Base-by-base conservation (phyloP, 2,888 invertebrate species). In the Marasmarcha lunaedactyla region DNA sequence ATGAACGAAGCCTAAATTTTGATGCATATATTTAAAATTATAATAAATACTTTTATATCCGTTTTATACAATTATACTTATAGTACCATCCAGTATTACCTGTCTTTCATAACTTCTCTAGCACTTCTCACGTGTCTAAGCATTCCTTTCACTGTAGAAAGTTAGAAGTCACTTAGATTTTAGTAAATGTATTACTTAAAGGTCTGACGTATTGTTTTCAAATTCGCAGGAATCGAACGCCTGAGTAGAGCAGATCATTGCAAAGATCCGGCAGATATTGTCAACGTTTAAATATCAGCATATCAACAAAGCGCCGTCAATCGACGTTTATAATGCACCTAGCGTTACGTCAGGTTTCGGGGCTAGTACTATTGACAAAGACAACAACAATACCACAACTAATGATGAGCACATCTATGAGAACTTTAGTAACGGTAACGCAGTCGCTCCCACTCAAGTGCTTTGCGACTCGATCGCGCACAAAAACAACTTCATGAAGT, bases 201-300 rank as follows among this genome's bases (percentile, higher is more conserved):
- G 51, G 62, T 64, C 55, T 72, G 69, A 74, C 56, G 68, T 57
- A 62, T 55, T 63, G 61, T 69, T 79, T 74, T 71, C 55, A 67
- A 76, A 76, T 72, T 86, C 85, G 57, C 81, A 90, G 90, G 92
- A 92, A 85, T 92, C 92, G 81, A 92, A 92, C 86, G 92, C 92
- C 91, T 92, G 92, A 91, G 91, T 91, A 87, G 90, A 90, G 88
- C 90, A 90, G 90, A 90, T 91, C 87, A 89, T 90, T 89, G 89
- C 89, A 88, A 90, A 89, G 87, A 90, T 90, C 87, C 89, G 90
- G 85, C 87, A 88, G 86, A 88, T 89, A 86, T 86, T 90, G 85
- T 86, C 89, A 73, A 89, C 89, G 85, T 90, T 90, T 85, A 87
- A 86, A 72, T 86, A 86, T 78, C 88, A 88, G 77, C 88, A 88